phyloP scores from a whole-genome alignment of 2,888 invertebrate species.

The Zygaena filipendulae region DNA sequence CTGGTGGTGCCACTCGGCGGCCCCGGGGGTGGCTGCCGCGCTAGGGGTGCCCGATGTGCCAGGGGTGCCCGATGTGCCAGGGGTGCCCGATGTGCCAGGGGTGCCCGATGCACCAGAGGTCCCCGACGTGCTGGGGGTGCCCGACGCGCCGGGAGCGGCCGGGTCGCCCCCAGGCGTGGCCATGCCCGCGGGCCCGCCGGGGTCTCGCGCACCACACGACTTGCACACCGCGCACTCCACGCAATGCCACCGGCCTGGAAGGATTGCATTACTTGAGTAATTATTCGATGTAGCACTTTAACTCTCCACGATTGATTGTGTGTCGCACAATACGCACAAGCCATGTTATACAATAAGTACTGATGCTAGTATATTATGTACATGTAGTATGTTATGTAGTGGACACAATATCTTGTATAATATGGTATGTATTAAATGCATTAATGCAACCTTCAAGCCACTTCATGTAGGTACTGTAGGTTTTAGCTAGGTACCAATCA shows the following conservation, averaged over 20 bases:
- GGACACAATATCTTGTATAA: too few relatives aligned
- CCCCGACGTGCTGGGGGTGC: constrained; percentile 11
- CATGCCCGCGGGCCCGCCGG: constrained; percentile 35
- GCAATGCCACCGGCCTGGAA: constrained; percentile 90
- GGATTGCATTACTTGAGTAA: constrained; percentile 4
- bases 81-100: constrained; percentile 10
- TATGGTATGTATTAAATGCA: too few relatives aligned
- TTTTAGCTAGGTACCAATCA: too few relatives aligned
- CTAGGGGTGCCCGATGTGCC: constrained; percentile 10
- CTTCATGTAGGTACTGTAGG: too few relatives aligned
- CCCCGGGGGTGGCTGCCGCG: constrained; percentile 21
- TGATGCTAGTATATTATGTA: too few relatives aligned
- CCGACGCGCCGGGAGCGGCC: constrained; percentile 12
- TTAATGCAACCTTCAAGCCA: too few relatives aligned
- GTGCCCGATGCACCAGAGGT: constrained; percentile 10
- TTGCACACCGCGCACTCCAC: constrained; percentile 79
- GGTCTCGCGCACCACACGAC: constrained; percentile 68
- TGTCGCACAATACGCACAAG: too few relatives aligned
- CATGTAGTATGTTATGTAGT: too few relatives aligned
- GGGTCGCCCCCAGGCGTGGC: constrained; percentile 9
- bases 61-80: constrained; percentile 10
- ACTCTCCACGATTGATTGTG: constrained; percentile 6
- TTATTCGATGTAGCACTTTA: not conserved
- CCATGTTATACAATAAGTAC: too few relatives aligned
- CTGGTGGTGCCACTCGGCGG: constrained; percentile 56